A percentile compares a stretch with the other conserved stretches of the same genome.
These are phyloP conservation scores for Anthopleura sola DNA, from an alignment of 64 coral and sea anemone species.

Conservation along the genomic window DNA sequence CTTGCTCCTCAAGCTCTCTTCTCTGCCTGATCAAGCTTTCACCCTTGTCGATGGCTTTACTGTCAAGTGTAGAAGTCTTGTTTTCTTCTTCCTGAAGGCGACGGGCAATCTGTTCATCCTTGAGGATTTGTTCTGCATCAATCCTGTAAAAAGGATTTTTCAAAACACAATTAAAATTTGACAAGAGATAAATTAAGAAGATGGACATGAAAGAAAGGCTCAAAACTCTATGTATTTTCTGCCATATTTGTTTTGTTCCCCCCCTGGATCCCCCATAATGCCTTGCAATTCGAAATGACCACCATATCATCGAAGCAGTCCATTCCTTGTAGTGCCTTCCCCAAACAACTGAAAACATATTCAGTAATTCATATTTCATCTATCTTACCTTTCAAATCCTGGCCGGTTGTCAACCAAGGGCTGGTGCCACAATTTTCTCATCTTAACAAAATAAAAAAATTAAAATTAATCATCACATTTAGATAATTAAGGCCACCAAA, in stretches of 20 bases:
- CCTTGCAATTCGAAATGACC: too few relatives aligned
- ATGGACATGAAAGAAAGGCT: too few relatives aligned
- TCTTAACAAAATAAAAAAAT: background rate
- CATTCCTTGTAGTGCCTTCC: too few relatives aligned
- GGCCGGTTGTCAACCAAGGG: background rate
- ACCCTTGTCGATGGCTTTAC: constrained; percentile 12
- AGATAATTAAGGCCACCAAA: too few relatives aligned
- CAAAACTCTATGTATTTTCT: too few relatives aligned
- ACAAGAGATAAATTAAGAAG: too few relatives aligned
- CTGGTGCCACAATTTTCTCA: constrained; percentile 8
- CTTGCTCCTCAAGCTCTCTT: constrained; percentile 21
- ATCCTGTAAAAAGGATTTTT: background rate
- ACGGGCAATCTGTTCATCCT: constrained; percentile 43
- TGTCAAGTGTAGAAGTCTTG: constrained; percentile 1
- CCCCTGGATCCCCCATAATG: too few relatives aligned
- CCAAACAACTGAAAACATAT: background rate
- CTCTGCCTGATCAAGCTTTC: constrained; percentile 24
- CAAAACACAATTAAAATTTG: background rate
- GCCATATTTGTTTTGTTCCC: too few relatives aligned
- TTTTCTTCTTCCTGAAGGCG: constrained; percentile 44
- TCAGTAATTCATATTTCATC: background rate
- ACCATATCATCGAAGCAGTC: too few relatives aligned
- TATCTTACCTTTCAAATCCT: background rate
- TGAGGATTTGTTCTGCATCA: constrained; percentile 43
- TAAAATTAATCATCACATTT: too few relatives aligned